Percentiles rank a stretch among this genome's conserved stretches.
Conservation (phyloP, 2,797 vertebrate genomes). For the Sebastes taczanowskii region DNA sequence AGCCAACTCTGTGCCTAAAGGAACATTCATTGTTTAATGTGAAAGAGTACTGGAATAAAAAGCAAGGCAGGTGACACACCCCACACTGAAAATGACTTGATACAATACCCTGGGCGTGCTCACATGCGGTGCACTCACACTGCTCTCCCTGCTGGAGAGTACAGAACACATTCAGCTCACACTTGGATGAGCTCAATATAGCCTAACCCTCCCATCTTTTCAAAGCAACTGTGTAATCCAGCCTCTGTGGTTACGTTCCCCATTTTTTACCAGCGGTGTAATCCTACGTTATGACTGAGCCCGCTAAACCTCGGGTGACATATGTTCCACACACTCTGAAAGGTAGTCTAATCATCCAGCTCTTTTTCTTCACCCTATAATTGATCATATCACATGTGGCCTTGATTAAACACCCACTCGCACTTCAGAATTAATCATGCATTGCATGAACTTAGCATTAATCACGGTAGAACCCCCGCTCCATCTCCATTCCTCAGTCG, state of each 20-base stretch:
- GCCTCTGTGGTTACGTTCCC: constrained; percentile 55
- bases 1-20: background rate
- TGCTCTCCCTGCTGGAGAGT: constrained; percentile 17
- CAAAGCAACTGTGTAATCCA: constrained; percentile 62
- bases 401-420: constrained; percentile 79
- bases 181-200: constrained; percentile 58
- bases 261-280: constrained; percentile 50
- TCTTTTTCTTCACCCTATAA: constrained; percentile 73
- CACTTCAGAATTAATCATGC: constrained; percentile 81
- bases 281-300: constrained; percentile 63
- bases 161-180: constrained; percentile 41
- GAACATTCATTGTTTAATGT: background rate
- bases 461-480: constrained; percentile 78
- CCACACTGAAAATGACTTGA: background rate
- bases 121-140: constrained; percentile 3
- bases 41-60: background rate
- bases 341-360: constrained; percentile 74
- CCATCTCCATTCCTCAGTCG: constrained; percentile 75
- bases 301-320: constrained; percentile 74
- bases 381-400: constrained; percentile 79
- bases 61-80: constrained; percentile 1
- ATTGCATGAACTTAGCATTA: constrained; percentile 80
- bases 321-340: constrained; percentile 71
- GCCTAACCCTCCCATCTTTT: constrained; percentile 51
- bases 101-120: background rate